Evolutionary conservation across 2,888 invertebrate species (phyloP), one percentile per base, ranked within the genome.

Genomic region (Elegia similella): DNA sequence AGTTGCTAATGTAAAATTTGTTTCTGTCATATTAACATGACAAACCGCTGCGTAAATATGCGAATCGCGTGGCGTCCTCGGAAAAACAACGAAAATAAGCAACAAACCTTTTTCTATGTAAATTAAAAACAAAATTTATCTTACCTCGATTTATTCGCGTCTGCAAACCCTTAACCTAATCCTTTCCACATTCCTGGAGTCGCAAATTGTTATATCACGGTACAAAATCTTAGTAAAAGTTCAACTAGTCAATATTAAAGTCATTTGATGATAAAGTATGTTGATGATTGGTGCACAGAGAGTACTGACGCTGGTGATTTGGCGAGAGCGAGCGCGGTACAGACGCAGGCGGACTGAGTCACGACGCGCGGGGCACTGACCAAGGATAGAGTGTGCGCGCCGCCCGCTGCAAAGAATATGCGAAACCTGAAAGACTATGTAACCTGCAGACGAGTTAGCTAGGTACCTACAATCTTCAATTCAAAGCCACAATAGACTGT

Each of bases 301-400:
- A 55, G 53, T 62, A 62, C 54, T 58, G 62, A 43, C 61, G 59
- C 32, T 55, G 57, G 47, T 16, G 30, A 42, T 42, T 7, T 46
- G 17, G 44, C 29, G 6, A 13, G 43, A 29, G 29, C 32, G 23
- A 15, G 46, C 38, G 38, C n/a, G 34, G 57, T 53, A 57, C 56
- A 61, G 56, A 69, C 67, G 64, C 83, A 65, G 69, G 73, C 70
- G 71, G 63, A 53, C 62, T 56, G 63, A 60, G 62, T 65, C 77
- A 79, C 82, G 79, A 67, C 82, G 85, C 86, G 86, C 75, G 84
- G 85, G 82, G 85, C 76, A 85, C 86, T 87, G 88, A 77, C 87
- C 82, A 82, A 75, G 69, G 68, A 60, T 61, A 34, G 50, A 52
- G 44, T 15, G 71, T 76, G 80, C 84, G 85, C 82, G 77, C 80